Conservation (phyloP, 2,888 invertebrate genomes). For the Leucophenga montana region DNA sequence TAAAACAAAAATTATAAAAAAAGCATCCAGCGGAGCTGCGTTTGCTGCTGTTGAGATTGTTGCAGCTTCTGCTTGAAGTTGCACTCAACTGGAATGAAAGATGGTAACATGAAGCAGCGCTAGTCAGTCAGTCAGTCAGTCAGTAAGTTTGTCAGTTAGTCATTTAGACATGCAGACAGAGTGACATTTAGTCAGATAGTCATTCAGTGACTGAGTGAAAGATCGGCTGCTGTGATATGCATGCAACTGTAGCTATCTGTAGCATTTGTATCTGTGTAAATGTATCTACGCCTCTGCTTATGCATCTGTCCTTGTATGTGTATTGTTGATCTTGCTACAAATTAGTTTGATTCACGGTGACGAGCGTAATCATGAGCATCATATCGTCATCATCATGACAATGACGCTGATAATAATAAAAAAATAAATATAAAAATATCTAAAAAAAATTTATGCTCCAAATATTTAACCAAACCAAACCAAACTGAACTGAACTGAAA, state of each 20-base stretch:
- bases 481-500: too few species aligned
- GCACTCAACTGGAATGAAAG: conserved; percentile 43
- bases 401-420: conserved; percentile 28
- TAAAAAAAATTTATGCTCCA: conserved; percentile 36
- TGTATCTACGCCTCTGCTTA: not conserved
- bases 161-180: not conserved
- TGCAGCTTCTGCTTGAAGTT: conserved; percentile 62
- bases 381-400: conserved; percentile 27
- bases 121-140: conserved; percentile 1
- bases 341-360: conserved; percentile 57
- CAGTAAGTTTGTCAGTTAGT: too few species aligned
- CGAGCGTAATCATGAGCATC: not conserved
- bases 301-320: not conserved
- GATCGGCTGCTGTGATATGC: conserved; percentile 63
- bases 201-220: conserved; percentile 36
- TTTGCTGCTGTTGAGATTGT: conserved; percentile 8
- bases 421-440: not conserved
- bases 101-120: conserved; percentile 16
- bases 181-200: conserved; percentile 24
- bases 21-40: conserved; percentile 14
- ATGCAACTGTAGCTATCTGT: conserved; percentile 32
- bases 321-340: conserved; percentile 61
- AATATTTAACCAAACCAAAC: conserved; percentile 32
- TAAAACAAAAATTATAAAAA: not conserved
- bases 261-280: not conserved